These are phyloP conservation scores for zebrafish (Danio rerio) DNA, from an alignment of 2,113 vertebrate genomes.

Conservation along the genomic window GRCz12tu NC_133188.1:29044501-29045000, in stretches of 20 bases:
- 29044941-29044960: neutral
- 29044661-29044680: slow-evolving; percentile 71
- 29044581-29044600: too few relatives aligned
- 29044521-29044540: too few relatives aligned
- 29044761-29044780: neutral
- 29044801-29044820: neutral
- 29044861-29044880: slow-evolving; percentile 68
- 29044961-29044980: too few relatives aligned
- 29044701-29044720: neutral
- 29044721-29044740: neutral
- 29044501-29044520: too few relatives aligned
- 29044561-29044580: too few relatives aligned
- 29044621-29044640: slow-evolving; percentile 84
- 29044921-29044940: neutral
- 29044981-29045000: too few relatives aligned
- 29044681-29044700: too few relatives aligned
- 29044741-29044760: neutral
- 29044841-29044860: slow-evolving; percentile 69
- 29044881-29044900: slow-evolving; percentile 78
- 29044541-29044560: too few relatives aligned
- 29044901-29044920: slow-evolving; percentile 66
- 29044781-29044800: slow-evolving; percentile 9
- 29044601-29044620: slow-evolving; percentile 81
- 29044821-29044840: slow-evolving; percentile 53
- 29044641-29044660: slow-evolving; percentile 86